A percentile compares a stretch with the other conserved stretches of the same genome.
These are phyloP conservation scores for Rhamnusium bicolor DNA, from an alignment of 2,888 invertebrate species.

Conservation along the genomic window DNA sequence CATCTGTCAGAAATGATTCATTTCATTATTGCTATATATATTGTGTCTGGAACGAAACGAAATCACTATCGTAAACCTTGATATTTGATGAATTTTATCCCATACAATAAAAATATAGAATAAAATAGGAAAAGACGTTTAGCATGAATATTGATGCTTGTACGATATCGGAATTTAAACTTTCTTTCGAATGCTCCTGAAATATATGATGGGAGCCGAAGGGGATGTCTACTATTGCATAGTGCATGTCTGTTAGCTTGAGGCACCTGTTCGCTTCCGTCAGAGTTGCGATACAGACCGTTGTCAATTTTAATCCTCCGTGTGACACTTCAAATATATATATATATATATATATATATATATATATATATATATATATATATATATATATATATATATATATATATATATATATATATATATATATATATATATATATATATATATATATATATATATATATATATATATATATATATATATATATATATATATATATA, in stretches of 20 bases:
- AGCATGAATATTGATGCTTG: background rate
- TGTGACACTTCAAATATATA: background rate
- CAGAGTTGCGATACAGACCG: slow-evolving; percentile 12
- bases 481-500: too few relatives aligned
- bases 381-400: too few relatives aligned
- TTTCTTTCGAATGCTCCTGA: background rate
- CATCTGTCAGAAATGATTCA: background rate
- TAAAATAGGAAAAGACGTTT: background rate
- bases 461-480: too few relatives aligned
- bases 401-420: too few relatives aligned
- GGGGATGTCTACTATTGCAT: slow-evolving; percentile 25
- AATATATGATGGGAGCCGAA: slow-evolving; percentile 13
- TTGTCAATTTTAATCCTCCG: slow-evolving; percentile 27
- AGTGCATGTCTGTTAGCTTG: slow-evolving; percentile 18
- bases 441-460: too few relatives aligned
- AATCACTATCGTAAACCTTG: background rate
- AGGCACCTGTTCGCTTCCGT: slow-evolving; percentile 36
- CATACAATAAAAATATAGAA: background rate
- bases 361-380: too few relatives aligned
- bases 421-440: too few relatives aligned
- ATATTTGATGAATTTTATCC: background rate
- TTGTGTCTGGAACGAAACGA: background rate
- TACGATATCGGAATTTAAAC: background rate
- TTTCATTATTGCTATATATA: background rate
- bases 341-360: too few relatives aligned